These are phyloP conservation scores for Podarcis cretensis DNA, from an alignment of 2,113 vertebrate species.

Conservation along the genomic window DNA sequence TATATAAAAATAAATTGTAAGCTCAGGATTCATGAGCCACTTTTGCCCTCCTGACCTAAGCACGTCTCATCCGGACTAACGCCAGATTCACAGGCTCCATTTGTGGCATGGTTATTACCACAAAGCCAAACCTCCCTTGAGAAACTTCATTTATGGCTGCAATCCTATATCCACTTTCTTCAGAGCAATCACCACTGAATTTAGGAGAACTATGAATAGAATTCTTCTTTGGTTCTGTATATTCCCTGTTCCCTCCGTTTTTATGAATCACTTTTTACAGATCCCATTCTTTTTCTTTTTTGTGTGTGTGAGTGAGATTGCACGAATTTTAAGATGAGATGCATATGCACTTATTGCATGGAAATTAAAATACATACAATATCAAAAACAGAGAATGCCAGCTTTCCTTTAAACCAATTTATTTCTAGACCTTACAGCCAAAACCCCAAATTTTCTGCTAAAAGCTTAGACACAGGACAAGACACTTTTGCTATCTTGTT, in stretches of 20 bases:
- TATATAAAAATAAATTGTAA: neutral
- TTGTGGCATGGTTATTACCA: neutral
- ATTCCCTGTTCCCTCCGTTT: neutral
- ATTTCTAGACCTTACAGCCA: too few species aligned
- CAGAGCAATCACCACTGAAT: neutral
- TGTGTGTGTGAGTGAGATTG: neutral
- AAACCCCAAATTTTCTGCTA: too few species aligned
- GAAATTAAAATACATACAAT: neutral
- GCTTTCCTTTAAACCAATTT: too few species aligned
- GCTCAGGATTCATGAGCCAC: neutral
- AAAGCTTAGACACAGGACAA: too few species aligned
- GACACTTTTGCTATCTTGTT: too few species aligned
- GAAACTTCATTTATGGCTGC: neutral
- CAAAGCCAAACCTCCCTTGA: neutral
- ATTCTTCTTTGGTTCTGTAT: neutral
- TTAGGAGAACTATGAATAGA: too few species aligned
- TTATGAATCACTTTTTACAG: neutral
- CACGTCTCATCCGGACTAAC: neutral
- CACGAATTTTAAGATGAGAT: neutral
- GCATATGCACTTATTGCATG: neutral
- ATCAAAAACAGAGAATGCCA: too few species aligned
- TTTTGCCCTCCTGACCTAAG: neutral
- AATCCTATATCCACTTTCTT: neutral
- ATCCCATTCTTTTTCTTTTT: neutral
- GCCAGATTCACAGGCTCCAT: neutral